Percentiles rank a stretch among this genome's conserved stretches.
These are phyloP conservation scores for Nomia melanderi DNA, from an alignment of 1,140 invertebrate genomes.

Conservation along the genomic window DNA sequence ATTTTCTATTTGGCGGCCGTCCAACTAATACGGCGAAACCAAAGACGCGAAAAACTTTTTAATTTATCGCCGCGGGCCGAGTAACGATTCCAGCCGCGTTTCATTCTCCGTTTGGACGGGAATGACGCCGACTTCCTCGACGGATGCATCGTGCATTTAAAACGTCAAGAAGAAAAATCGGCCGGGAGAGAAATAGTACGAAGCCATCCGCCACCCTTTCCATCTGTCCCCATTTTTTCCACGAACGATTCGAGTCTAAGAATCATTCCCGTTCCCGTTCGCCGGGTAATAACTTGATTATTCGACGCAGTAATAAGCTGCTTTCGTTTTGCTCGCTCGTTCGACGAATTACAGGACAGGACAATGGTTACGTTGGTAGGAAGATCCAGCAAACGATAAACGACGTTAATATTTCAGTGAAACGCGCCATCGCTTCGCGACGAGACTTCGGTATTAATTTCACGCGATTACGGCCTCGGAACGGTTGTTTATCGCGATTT, in stretches of 20 bases:
- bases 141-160: conserved; percentile 18
- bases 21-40: conserved; percentile 48
- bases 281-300: no score
- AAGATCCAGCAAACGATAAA: not conserved
- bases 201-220: not conserved
- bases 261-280: no score
- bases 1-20: conserved; percentile 47
- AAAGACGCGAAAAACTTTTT: conserved; percentile 42
- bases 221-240: not conserved
- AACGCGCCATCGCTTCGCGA: not conserved
- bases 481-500: not conserved
- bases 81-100: conserved; percentile 41
- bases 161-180: conserved; percentile 20
- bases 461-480: not conserved
- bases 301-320: no score
- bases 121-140: not conserved
- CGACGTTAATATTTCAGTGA: not conserved
- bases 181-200: conserved; percentile 18
- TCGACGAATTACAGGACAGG: not conserved
- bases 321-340: not conserved
- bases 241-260: not conserved
- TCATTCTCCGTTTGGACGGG: conserved; percentile 13
- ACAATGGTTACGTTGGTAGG: not conserved
- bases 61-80: conserved; percentile 35
- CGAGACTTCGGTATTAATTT: not conserved